Evolutionary conservation across 1,140 invertebrate species (phyloP), one percentile per base, ranked within the genome.

Genomic region (Papilio helenus): DNA sequence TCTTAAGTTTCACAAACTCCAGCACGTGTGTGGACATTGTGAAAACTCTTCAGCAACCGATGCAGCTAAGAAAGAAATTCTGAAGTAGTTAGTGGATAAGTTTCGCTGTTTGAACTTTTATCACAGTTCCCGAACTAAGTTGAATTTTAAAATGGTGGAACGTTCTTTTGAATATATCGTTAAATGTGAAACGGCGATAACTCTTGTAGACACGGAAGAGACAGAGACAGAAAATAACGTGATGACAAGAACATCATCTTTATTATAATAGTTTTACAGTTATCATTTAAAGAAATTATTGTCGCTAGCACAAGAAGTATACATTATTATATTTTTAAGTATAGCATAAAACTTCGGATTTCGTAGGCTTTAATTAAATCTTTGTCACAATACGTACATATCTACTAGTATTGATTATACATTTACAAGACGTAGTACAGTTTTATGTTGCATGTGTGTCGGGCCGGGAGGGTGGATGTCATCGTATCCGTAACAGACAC

Each of bases 401-500:
- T 39, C 55, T 58, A n/a, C 18, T n/a, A 58, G 10, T 65, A 73
- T 73, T 23, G 72, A 73, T 73, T 46, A 23, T 12, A 1, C 72
- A 16, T 73, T 49, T 73, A 7, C 42, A 74, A 3, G 8, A 23
- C 44, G 12, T 46, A 23, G 14, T 26, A 51, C 72, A 49, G 14
- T 51, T 23, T 74, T 51, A 74, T 74, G 20, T 26, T 16, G 42
- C 29, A 16, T 26, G 42, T 26, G 20, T 20, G 34, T 20, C 12
- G 0, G 18, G 51, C 18, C 18, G 18, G 51, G 51, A 44, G 44
- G 72, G 23, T 26, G 72, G 20, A 51, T 29, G n/a, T 44, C 72
- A 72, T 23, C 72, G 72, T 74, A 74, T 46, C 72, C 72, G 44
- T 23, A 14, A 46, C 87, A 85, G 91, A 89, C 89, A 93, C 91